Evolutionary conservation across 1,140 invertebrate genomes (phyloP).

Genomic region (Sipha flava): DNA sequence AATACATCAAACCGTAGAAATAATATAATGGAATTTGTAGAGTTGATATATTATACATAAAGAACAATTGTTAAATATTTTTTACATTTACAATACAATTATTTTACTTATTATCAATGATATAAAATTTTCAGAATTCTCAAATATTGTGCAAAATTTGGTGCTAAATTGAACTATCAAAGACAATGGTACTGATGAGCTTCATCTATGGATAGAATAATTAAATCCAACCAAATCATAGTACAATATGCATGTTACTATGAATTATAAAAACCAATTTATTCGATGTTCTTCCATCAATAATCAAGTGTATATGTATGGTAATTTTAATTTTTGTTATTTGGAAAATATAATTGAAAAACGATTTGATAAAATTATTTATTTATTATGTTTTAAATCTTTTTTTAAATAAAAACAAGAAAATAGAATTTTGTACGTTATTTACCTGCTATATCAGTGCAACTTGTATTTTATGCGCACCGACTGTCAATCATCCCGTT

Average conservation of each 20-base stretch:
- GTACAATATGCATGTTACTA: neutral
- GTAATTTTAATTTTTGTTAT: neutral
- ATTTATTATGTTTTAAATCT: neutral
- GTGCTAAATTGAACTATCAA: neutral
- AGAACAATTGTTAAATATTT: no score
- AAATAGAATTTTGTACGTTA: neutral
- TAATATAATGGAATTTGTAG: no score
- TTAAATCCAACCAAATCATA: neutral
- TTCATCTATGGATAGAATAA: neutral
- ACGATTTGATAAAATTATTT: neutral
- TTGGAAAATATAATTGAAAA: neutral
- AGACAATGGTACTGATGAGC: neutral
- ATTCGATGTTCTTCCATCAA: neutral
- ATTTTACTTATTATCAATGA: no score
- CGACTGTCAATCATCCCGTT: no score
- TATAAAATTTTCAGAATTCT: conserved; percentile 23
- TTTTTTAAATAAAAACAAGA: neutral
- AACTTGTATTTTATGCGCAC: no score
- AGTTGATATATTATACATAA: no score
- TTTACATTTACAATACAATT: no score
- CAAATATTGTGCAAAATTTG: conserved; percentile 5
- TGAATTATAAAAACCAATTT: neutral
- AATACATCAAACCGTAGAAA: no score
- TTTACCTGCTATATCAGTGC: no score
- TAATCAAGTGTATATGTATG: neutral